Evolutionary conservation across 2,797 vertebrate genomes (phyloP).

Genomic region (Telmatherina bonti): DNA sequence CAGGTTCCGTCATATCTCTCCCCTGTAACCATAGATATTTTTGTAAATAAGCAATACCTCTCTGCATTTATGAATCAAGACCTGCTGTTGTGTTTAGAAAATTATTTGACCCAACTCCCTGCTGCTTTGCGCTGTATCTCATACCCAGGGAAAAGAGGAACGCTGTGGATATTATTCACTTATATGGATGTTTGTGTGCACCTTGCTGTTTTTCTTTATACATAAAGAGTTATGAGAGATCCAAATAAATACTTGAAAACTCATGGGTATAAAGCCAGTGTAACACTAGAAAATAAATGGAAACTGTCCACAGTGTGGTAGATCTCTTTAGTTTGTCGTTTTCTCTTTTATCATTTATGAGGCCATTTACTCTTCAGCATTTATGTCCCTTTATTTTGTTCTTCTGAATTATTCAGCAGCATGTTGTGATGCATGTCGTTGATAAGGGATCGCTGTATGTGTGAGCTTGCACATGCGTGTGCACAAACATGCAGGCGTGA

Average conservation of each 20-base stretch:
- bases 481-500: conserved; percentile 39
- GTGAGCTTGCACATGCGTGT: conserved; percentile 2
- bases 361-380: conserved; percentile 66
- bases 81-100: conserved; percentile 56
- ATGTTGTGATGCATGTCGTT: conserved; percentile 69
- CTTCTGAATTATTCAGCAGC: conserved; percentile 76
- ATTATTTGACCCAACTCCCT: conserved; percentile 60
- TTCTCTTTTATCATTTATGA: conserved; percentile 71
- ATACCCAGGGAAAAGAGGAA: conserved; percentile 29
- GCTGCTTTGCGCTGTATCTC: conserved; percentile 48
- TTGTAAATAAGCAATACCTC: conserved; percentile 53
- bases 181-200: conserved; percentile 26
- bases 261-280: background rate
- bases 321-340: conserved; percentile 35
- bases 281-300: conserved; percentile 33
- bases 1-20: conserved; percentile 35
- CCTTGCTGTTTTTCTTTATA: conserved; percentile 15
- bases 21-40: conserved; percentile 46
- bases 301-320: conserved; percentile 19
- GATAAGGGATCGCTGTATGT: conserved; percentile 59
- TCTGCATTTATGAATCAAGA: conserved; percentile 44
- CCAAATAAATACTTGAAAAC: conserved; percentile 24
- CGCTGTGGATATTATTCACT: conserved; percentile 42
- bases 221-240: background rate
- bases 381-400: conserved; percentile 79